A percentile compares a stretch with the other conserved stretches of the same genome.
Evolutionary conservation across 2,888 invertebrate species (phyloP).

Genomic region (Colletes collaris): DNA sequence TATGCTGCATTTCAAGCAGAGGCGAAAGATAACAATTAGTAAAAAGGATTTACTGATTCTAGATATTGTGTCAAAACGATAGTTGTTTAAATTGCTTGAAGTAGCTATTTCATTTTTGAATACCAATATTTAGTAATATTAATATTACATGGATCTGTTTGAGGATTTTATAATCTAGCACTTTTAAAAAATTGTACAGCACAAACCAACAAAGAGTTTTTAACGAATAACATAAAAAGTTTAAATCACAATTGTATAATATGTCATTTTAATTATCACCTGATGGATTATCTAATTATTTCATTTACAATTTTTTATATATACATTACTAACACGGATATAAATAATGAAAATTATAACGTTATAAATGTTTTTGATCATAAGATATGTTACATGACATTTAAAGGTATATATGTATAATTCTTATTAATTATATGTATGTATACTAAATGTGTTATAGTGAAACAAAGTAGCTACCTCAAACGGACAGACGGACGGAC

Average conservation of each 20-base stretch:
- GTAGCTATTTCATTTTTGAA: constrained; percentile 53
- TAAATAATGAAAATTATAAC: constrained; percentile 8
- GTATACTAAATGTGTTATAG: constrained; percentile 3
- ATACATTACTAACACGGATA: background rate
- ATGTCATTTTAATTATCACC: no score
- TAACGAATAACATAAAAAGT: no score
- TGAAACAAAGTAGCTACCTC: constrained; percentile 64
- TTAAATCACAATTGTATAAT: no score
- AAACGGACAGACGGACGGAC: constrained; percentile 74
- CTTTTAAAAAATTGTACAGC: no score
- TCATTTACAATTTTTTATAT: background rate
- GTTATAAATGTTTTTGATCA: background rate
- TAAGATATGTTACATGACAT: background rate
- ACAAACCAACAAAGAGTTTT: no score
- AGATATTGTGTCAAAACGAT: constrained; percentile 39
- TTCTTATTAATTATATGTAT: background rate
- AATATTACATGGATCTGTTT: no score
- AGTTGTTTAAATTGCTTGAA: constrained; percentile 47
- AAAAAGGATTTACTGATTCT: constrained; percentile 64
- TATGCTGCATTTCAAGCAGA: constrained; percentile 83
- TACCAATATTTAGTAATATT: background rate
- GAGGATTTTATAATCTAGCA: no score
- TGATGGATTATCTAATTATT: no score
- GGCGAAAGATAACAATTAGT: constrained; percentile 81
- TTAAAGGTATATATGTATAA: background rate